These are phyloP conservation scores for Enteromius mattozi DNA, from an alignment of 2,797 vertebrate species.

Conservation along the genomic window DNA sequence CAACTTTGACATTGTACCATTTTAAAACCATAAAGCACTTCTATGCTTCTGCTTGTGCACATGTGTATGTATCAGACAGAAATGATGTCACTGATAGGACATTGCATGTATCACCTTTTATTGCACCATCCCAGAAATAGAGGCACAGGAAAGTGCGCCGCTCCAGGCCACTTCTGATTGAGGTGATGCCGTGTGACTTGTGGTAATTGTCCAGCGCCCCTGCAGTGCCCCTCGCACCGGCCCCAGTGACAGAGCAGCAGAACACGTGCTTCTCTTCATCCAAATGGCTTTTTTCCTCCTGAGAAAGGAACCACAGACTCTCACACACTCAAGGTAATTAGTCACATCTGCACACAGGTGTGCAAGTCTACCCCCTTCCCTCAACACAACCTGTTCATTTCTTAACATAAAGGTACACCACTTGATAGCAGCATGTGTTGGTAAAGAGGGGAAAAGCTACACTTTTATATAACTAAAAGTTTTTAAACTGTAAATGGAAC, in stretches of 20 bases:
- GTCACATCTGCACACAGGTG: slow-evolving; percentile 36
- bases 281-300: slow-evolving; percentile 52
- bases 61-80: not conserved
- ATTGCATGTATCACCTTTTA: slow-evolving; percentile 33
- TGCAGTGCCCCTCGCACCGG: slow-evolving; percentile 38
- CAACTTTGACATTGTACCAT: not conserved
- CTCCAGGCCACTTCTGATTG: slow-evolving; percentile 54
- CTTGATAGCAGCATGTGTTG: not conserved
- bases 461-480: not conserved
- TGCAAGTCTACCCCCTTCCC: not conserved
- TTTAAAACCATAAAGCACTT: not conserved
- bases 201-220: slow-evolving; percentile 58
- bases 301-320: slow-evolving; percentile 38
- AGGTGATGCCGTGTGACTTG: slow-evolving; percentile 52
- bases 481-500: not conserved
- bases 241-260: slow-evolving; percentile 45
- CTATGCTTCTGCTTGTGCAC: not conserved
- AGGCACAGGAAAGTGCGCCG: slow-evolving; percentile 19
- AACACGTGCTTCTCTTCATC: slow-evolving; percentile 42
- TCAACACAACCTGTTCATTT: slow-evolving; percentile 12
- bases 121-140: slow-evolving; percentile 17
- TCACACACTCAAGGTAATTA: slow-evolving; percentile 53
- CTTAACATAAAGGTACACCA: not conserved
- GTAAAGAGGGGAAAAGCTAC: not conserved
- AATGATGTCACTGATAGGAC: slow-evolving; percentile 13